These are phyloP conservation scores for Turritopsis dohrnii DNA, from an alignment of 30 jellyfish, hydroid and myxozoan genomes.

Conservation along the genomic window DNA sequence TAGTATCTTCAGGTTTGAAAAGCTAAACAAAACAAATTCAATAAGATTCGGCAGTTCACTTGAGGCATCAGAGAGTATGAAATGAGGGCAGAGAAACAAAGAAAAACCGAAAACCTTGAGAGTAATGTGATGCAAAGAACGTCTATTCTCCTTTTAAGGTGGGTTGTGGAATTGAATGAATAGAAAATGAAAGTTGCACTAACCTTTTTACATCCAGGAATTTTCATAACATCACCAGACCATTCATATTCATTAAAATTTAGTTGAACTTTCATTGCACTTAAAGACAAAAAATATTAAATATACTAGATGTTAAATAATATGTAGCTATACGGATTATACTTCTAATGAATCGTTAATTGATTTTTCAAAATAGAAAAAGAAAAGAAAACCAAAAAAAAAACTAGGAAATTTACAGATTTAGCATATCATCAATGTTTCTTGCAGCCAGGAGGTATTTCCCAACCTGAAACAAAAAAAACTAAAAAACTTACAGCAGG, in stretches of 20 bases:
- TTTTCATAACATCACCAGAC: neutral
- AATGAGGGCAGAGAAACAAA: neutral
- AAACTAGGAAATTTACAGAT: conserved; percentile 6
- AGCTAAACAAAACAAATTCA: neutral
- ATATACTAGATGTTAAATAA: neutral
- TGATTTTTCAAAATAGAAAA: too few relatives aligned
- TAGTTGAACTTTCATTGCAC: conserved; percentile 20
- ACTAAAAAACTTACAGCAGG: too few relatives aligned
- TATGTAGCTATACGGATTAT: too few relatives aligned
- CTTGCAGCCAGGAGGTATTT: conserved; percentile 21
- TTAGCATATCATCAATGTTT: conserved; percentile 18
- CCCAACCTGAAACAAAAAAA: too few relatives aligned
- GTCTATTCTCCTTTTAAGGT: too few relatives aligned
- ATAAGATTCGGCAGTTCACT: neutral
- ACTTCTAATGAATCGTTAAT: too few relatives aligned
- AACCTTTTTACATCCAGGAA: conserved; percentile 30
- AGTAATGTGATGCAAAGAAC: too few relatives aligned
- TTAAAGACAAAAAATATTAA: neutral
- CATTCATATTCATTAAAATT: conserved; percentile 23
- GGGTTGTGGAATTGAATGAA: too few relatives aligned
- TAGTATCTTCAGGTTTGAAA: conserved; percentile 28
- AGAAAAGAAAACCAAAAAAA: too few relatives aligned
- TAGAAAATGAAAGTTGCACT: too few relatives aligned
- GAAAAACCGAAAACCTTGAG: too few relatives aligned
- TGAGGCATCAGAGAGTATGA: neutral